Evolutionary conservation across 2,888 invertebrate genomes (phyloP).

Genomic region (Zaprionus obscuricornis): DNA sequence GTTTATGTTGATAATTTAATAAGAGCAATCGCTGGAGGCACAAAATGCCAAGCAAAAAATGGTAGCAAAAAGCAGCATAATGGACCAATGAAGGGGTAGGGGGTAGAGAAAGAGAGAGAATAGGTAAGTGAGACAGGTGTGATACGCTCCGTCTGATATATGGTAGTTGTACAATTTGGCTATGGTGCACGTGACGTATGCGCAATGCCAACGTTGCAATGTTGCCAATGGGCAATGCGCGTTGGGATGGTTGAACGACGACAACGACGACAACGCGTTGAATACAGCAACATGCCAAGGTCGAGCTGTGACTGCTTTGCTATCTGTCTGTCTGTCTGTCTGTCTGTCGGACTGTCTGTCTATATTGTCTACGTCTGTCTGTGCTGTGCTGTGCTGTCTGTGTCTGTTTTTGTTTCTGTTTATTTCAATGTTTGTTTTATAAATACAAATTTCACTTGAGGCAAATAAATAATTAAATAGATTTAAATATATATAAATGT

Average conservation of each 20-base stretch:
- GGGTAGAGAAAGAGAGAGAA: not conserved
- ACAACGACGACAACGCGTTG: no score
- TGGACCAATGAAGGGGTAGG: not conserved
- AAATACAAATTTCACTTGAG: slow-evolving; percentile 64
- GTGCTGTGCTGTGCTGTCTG: not conserved
- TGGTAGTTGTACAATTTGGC: no score
- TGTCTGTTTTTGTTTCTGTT: slow-evolving; percentile 15
- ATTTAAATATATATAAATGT: not conserved
- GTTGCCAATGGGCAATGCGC: no score
- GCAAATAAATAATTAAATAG: slow-evolving; percentile 70
- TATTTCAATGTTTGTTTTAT: slow-evolving; percentile 67
- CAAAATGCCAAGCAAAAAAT: not conserved
- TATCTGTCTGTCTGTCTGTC: not conserved
- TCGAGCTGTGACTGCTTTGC: no score
- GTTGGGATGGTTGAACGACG: no score
- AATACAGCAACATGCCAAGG: no score
- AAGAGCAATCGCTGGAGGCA: slow-evolving; percentile 62
- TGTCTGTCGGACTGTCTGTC: slow-evolving; percentile 24
- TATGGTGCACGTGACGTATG: no score
- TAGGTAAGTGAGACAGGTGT: no score
- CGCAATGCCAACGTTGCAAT: no score
- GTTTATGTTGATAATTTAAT: slow-evolving; percentile 77
- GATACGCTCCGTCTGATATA: no score
- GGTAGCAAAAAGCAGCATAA: no score
- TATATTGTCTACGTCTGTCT: no score